These are phyloP conservation scores for Melanotaenia pygmaea DNA, from an alignment of 2,797 vertebrate genomes.

Conservation along the genomic window DNA sequence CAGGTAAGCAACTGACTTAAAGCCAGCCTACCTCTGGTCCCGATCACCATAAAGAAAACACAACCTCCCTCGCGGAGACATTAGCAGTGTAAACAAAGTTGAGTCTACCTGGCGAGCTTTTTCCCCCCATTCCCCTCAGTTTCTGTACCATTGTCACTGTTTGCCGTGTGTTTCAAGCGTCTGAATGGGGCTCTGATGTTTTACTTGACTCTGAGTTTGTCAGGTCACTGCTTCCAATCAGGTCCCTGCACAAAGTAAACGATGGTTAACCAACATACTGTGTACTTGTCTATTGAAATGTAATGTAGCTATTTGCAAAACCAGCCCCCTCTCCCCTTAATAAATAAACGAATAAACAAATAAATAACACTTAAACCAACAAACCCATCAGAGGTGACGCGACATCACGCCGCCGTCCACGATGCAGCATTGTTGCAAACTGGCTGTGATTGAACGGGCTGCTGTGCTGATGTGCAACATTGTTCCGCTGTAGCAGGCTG, in stretches of 20 bases:
- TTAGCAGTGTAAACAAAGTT: conserved; percentile 70
- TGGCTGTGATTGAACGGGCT: conserved; percentile 46
- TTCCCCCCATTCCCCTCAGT: neutral
- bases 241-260: conserved; percentile 18
- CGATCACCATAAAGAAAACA: neutral
- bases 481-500: conserved; percentile 2
- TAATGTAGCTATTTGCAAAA: neutral
- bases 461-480: conserved; percentile 29
- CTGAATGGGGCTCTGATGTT: conserved; percentile 21
- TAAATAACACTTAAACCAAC: neutral
- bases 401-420: conserved; percentile 41
- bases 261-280: neutral
- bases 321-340: neutral
- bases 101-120: conserved; percentile 35
- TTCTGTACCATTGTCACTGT: conserved; percentile 19
- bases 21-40: conserved; percentile 29
- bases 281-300: neutral
- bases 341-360: neutral
- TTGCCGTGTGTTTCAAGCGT: neutral
- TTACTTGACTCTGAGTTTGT: conserved; percentile 48
- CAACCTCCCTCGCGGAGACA: neutral
- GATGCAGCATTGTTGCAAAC: conserved; percentile 42
- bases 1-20: conserved; percentile 15
- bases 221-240: conserved; percentile 28
- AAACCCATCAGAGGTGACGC: conserved; percentile 38